phyloP scores from a whole-genome alignment of 2,113 vertebrate genomes.

The Bostrychus sinensis region DNA sequence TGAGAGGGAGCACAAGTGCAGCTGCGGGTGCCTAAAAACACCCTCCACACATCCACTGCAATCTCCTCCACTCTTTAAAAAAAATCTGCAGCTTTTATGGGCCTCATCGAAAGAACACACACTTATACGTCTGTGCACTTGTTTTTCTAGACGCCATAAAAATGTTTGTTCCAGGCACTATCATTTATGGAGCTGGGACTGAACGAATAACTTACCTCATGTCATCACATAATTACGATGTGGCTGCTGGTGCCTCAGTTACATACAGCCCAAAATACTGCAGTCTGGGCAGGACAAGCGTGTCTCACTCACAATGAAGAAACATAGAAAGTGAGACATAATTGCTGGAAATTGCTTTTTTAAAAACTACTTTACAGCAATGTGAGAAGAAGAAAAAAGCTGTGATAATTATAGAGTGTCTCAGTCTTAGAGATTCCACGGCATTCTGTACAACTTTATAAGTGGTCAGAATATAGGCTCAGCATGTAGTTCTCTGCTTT shows the following conservation, averaged over 20 bases:
- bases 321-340: neutral
- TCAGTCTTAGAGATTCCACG: no score
- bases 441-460: no score
- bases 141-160: slow-evolving; percentile 27
- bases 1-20: slow-evolving; percentile 51
- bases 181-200: slow-evolving; percentile 31
- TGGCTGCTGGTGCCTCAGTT: neutral
- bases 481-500: no score
- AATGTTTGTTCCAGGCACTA: slow-evolving; percentile 37
- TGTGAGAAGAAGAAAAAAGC: neutral
- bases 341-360: neutral
- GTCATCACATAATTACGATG: slow-evolving; percentile 29
- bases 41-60: slow-evolving; percentile 38
- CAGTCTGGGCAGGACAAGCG: neutral
- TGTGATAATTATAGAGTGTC: neutral
- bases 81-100: slow-evolving; percentile 49
- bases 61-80: slow-evolving; percentile 31
- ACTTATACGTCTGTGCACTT: slow-evolving; percentile 12
- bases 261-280: slow-evolving; percentile 22
- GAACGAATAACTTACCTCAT: slow-evolving; percentile 4
- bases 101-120: slow-evolving; percentile 35
- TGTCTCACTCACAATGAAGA: neutral
- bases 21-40: slow-evolving; percentile 64
- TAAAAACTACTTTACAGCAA: neutral
- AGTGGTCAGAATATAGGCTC: no score